Conservation (phyloP, 2,888 invertebrate species). For the Polyommatus iphigenia region DNA sequence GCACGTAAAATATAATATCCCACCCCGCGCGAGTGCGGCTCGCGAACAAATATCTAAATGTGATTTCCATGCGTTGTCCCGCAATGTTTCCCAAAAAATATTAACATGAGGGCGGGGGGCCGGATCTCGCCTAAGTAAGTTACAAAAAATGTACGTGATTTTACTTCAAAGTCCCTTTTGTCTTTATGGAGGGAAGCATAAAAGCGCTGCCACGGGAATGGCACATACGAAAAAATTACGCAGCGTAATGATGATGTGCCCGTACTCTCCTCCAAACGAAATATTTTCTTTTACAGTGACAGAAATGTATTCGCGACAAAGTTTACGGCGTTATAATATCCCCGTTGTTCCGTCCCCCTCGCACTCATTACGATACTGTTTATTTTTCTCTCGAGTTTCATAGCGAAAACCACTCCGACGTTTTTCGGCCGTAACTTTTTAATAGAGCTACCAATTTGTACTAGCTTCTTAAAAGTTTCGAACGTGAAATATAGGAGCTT, state of each 20-base stretch:
- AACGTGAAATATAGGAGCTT: slow-evolving; percentile 40
- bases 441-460: slow-evolving; percentile 43
- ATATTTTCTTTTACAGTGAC: slow-evolving; percentile 74
- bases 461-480: slow-evolving; percentile 42
- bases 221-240: slow-evolving; percentile 79
- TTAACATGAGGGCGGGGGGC: slow-evolving; percentile 77
- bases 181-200: slow-evolving; percentile 79
- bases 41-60: slow-evolving; percentile 79
- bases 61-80: slow-evolving; percentile 80
- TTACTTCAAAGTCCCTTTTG: slow-evolving; percentile 81
- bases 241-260: slow-evolving; percentile 78
- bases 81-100: slow-evolving; percentile 80
- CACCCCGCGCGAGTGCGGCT: slow-evolving; percentile 70
- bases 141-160: slow-evolving; percentile 81
- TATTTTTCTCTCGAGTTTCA: slow-evolving; percentile 41
- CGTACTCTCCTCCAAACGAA: slow-evolving; percentile 73
- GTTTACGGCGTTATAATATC: slow-evolving; percentile 53
- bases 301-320: slow-evolving; percentile 63
- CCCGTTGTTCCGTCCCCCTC: slow-evolving; percentile 35
- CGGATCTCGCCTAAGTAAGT: slow-evolving; percentile 79
- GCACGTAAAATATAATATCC: slow-evolving; percentile 80
- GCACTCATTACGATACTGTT: slow-evolving; percentile 43
- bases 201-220: slow-evolving; percentile 76
- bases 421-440: slow-evolving; percentile 43
- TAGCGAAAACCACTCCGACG: slow-evolving; percentile 38